phyloP scores from a whole-genome alignment of 2,113 vertebrate genomes.

The Girardinichthys multiradiatus region DNA sequence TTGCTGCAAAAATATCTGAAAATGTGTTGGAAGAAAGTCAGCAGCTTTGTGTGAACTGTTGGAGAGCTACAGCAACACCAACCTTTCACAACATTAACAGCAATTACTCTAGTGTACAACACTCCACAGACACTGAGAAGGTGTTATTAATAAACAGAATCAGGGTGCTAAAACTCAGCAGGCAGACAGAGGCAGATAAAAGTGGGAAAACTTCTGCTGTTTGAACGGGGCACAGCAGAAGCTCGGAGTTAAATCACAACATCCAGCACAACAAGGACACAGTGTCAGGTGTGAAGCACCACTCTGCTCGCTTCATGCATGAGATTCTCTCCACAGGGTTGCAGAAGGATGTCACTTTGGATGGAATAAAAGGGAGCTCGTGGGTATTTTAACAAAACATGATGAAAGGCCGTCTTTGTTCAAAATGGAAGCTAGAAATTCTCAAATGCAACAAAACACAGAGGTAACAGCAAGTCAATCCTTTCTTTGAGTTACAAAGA shows the following conservation, averaged over 20 bases:
- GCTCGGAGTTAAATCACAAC: slow-evolving; percentile 13
- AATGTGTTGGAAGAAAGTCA: not conserved
- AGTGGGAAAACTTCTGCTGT: not conserved
- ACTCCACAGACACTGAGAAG: slow-evolving; percentile 1
- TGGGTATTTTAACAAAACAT: slow-evolving; percentile 16
- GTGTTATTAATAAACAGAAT: slow-evolving; percentile 25
- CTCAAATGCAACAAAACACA: not conserved
- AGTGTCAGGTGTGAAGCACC: slow-evolving; percentile 51
- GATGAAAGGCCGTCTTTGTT: not conserved
- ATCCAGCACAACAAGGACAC: slow-evolving; percentile 9
- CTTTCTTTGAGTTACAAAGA: slow-evolving; percentile 2
- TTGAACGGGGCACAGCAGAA: not conserved
- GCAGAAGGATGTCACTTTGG: slow-evolving; percentile 9
- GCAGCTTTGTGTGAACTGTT: slow-evolving; percentile 26
- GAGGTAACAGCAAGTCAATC: not conserved
- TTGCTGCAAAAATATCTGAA: slow-evolving; percentile 10
- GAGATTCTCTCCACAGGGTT: not conserved
- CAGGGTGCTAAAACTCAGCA: not conserved
- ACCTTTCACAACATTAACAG: slow-evolving; percentile 9
- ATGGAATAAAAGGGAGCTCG: slow-evolving; percentile 17
- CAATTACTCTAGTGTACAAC: slow-evolving; percentile 22
- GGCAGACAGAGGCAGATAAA: not conserved
- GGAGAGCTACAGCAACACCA: slow-evolving; percentile 15
- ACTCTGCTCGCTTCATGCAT: slow-evolving; percentile 16
- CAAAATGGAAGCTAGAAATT: slow-evolving; percentile 5